Conservation (phyloP, 2,113 vertebrate genomes). For the Thermophis baileyi region DNA sequence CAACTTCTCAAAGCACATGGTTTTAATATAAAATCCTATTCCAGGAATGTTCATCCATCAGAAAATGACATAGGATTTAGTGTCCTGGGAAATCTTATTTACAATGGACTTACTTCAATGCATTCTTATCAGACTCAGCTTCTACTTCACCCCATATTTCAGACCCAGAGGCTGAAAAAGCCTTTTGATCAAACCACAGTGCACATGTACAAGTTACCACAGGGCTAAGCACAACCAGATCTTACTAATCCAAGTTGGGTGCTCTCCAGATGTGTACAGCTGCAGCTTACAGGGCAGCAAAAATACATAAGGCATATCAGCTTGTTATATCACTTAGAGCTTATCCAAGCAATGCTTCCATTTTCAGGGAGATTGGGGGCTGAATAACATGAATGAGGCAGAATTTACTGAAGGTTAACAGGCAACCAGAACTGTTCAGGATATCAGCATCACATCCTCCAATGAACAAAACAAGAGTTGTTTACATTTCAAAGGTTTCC, state of each 20-base stretch:
- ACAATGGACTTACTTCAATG: neutral
- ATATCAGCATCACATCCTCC: neutral
- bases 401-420: neutral
- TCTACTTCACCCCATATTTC: constrained; percentile 10
- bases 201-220: neutral
- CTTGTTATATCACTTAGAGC: neutral
- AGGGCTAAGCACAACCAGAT: neutral
- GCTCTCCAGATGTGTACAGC: neutral
- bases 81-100: constrained; percentile 29
- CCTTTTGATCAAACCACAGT: constrained; percentile 36
- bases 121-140: constrained; percentile 17
- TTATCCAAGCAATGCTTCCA: neutral
- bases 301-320: neutral
- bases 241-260: constrained; percentile 19
- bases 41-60: constrained; percentile 23
- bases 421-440: neutral
- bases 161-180: neutral
- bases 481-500: constrained; percentile 9
- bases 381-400: fast-evolving
- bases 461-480: fast-evolving
- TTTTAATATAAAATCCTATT: constrained; percentile 9
- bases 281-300: neutral
- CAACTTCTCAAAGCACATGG: constrained; percentile 15
- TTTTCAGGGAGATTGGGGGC: neutral
- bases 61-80: constrained; percentile 15